Conservation (phyloP, 2,888 invertebrate species). For the Maniola hyperantus region DNA sequence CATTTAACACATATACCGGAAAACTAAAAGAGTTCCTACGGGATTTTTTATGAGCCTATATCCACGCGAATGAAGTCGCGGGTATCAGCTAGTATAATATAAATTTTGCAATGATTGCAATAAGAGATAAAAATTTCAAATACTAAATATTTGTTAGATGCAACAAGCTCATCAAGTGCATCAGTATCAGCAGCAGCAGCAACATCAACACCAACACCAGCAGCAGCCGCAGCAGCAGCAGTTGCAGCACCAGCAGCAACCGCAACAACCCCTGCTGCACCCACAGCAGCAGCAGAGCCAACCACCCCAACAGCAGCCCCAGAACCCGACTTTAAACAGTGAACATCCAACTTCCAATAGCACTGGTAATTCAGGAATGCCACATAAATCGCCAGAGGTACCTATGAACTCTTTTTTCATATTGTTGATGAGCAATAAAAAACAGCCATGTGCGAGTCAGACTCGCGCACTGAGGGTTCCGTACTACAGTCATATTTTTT, state of each 20-base stretch:
- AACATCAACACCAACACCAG: slow-evolving; percentile 56
- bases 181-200: slow-evolving; percentile 61
- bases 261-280: slow-evolving; percentile 60
- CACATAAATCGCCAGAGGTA: slow-evolving; percentile 72
- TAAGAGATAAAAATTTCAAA: neutral
- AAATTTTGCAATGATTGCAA: too few relatives aligned
- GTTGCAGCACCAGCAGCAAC: slow-evolving; percentile 58
- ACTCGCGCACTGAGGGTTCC: too few relatives aligned
- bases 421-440: neutral
- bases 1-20: too few relatives aligned
- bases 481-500: too few relatives aligned
- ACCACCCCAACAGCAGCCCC: slow-evolving; percentile 47
- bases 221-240: slow-evolving; percentile 60
- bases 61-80: too few relatives aligned
- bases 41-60: too few relatives aligned
- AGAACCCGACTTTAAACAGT: slow-evolving; percentile 60
- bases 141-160: slow-evolving; percentile 46
- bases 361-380: slow-evolving; percentile 70
- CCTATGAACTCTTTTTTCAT: slow-evolving; percentile 41
- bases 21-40: too few relatives aligned
- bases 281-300: slow-evolving; percentile 63
- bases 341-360: slow-evolving; percentile 77
- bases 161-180: slow-evolving; percentile 78
- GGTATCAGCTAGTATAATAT: too few relatives aligned
- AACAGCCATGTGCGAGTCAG: too few relatives aligned